Evolutionary conservation across 2,797 vertebrate genomes (phyloP), one percentile per base, ranked within the genome.

Genomic region (Ispidina picta): DNA sequence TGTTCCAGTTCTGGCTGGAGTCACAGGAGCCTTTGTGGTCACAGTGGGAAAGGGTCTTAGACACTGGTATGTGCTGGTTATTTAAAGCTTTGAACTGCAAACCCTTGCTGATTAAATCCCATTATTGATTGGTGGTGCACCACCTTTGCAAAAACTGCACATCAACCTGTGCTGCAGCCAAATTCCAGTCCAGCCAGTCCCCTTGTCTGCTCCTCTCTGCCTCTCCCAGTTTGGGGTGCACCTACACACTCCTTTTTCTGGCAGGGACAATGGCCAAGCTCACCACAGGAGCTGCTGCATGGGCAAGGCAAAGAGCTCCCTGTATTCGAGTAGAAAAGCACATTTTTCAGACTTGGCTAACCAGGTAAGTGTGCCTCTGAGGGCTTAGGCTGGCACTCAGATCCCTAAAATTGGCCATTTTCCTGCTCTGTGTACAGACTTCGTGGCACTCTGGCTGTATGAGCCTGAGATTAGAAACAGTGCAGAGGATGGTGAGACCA

Each of bases 351-450:
- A 52, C 70, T 39, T 66, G 52, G 43, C 62, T 92, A 5, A 1
- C 55, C 35, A 65, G 73, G 69, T 91, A 80, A 90, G 7, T 8
- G 5, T 69, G 69, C 66, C 73, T 87, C 82, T 78, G 51, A 83
- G 84, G 73, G 93, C 66, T 90, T 74, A 93, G 58, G 33, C 63
- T 72, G 79, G 51, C 66, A 49, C 79, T 80, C 44, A 63, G 87
- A 92, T 87, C 86, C 87, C 60, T 83, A 54, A 94, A 92, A 81
- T 59, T 56, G 56, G 17, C 44, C 19, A 79, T 95, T 96, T 95
- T 91, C 73, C 73, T 93, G 87, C 87, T 86, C 91, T 52, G 18
- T 35, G 16, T 33, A 43, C 19, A 83, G 63, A 31, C 33, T 81
- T 74, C 1, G 20, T 6, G 17, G n/a, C 20, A 8, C 20, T 22